A percentile compares a stretch with the other conserved stretches of the same genome.
phyloP scores from a whole-genome alignment of 2,888 invertebrate species.

The Dorcus parallelipipedus region DNA sequence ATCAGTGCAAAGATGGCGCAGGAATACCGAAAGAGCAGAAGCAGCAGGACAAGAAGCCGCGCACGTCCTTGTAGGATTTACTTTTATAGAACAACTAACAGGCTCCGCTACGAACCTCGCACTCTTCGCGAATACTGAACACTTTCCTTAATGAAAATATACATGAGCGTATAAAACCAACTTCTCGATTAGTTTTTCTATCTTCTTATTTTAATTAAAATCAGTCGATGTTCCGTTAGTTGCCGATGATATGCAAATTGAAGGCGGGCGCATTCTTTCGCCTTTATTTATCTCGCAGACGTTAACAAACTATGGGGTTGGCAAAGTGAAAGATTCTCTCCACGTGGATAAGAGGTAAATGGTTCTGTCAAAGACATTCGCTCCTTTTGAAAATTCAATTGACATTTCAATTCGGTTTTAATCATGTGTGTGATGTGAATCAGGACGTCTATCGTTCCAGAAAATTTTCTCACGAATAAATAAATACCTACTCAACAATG shows the following conservation, averaged over 20 bases:
- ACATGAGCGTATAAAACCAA: conserved; percentile 42
- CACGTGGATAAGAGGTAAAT: conserved; percentile 12
- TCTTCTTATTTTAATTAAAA: background rate
- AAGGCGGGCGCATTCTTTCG: no score
- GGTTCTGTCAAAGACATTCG: conserved; percentile 32
- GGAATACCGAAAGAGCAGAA: conserved; percentile 25
- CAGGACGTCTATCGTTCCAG: background rate
- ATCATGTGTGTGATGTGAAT: conserved; percentile 30
- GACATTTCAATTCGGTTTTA: conserved; percentile 30
- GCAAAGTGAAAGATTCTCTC: no score
- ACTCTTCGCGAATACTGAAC: conserved; percentile 44
- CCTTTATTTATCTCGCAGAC: no score
- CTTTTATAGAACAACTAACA: conserved; percentile 49
- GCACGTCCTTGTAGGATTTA: conserved; percentile 46
- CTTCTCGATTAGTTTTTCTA: background rate
- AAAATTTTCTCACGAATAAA: no score
- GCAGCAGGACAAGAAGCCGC: conserved; percentile 37
- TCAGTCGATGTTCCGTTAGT: background rate
- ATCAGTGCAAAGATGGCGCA: conserved; percentile 31
- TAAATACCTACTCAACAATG: no score
- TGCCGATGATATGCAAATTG: no score
- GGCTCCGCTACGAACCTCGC: conserved; percentile 40
- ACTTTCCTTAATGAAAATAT: conserved; percentile 46
- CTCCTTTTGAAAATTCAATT: conserved; percentile 25
- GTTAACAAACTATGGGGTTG: no score